Conservation (phyloP, 2,888 invertebrate species). For the Agrenia bidenticulata region DNA sequence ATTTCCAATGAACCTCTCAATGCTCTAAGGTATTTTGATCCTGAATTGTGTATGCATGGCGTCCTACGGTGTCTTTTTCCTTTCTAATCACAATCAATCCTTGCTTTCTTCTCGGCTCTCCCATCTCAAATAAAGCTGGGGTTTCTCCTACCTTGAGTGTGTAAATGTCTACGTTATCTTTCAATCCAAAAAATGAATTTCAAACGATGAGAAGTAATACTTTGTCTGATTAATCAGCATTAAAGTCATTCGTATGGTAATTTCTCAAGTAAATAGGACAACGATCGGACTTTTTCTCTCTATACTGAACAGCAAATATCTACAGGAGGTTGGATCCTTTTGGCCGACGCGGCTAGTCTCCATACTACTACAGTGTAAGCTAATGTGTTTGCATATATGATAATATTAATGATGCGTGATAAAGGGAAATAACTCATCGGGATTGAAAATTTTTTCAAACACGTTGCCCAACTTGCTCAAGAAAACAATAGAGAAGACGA, state of each 20-base stretch:
- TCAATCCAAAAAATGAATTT: neutral
- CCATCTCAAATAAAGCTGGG: neutral
- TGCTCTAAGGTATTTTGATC: neutral
- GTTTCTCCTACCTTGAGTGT: no score
- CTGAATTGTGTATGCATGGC: neutral
- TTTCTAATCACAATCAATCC: constrained; percentile 17
- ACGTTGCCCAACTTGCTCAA: no score
- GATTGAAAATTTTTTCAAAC: no score
- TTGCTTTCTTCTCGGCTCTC: constrained; percentile 13
- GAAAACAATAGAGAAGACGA: no score
- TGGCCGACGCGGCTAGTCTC: no score
- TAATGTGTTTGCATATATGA: no score
- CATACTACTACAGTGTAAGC: no score
- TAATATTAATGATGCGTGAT: no score
- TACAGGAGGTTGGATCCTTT: no score
- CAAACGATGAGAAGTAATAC: neutral
- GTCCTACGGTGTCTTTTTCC: constrained; percentile 9
- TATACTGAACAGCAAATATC: neutral
- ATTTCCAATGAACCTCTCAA: constrained; percentile 17
- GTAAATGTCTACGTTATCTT: neutral
- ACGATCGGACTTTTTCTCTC: neutral
- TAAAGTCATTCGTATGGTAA: constrained; percentile 7
- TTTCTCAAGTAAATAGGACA: neutral
- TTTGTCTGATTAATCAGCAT: constrained; percentile 10
- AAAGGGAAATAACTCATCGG: no score